Percentiles rank a stretch among this genome's conserved stretches.
phyloP scores from a whole-genome alignment of 2,113 vertebrate species.

The Cyphomyrus plagiostoma region DNA sequence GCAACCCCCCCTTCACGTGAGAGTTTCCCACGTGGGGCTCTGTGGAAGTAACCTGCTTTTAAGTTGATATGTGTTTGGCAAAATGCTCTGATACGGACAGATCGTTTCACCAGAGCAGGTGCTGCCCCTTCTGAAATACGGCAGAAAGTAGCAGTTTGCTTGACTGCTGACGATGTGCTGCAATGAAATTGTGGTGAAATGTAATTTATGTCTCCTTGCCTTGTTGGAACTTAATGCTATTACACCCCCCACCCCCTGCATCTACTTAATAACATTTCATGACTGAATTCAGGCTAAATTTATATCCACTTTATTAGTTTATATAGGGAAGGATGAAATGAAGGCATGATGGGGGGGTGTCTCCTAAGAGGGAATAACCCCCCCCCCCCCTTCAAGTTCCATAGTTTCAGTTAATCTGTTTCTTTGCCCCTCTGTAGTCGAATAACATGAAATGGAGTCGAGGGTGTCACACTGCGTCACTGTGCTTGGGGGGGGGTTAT shows the following conservation, averaged over 20 bases:
- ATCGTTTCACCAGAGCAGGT: background rate
- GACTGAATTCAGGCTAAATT: background rate
- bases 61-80: background rate
- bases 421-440: background rate
- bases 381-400: background rate
- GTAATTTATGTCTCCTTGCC: conserved; percentile 1
- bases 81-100: background rate
- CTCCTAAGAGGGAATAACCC: background rate
- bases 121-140: background rate
- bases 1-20: background rate
- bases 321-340: background rate
- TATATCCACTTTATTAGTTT: conserved; percentile 8
- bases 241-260: background rate
- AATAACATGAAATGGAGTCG: background rate
- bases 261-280: conserved; percentile 12
- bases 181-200: background rate
- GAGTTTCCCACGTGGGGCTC: background rate
- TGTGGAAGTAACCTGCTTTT: background rate
- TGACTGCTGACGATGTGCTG: background rate
- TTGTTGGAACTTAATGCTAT: background rate
- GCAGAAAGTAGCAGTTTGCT: background rate
- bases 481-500: background rate
- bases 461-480: background rate
- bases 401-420: background rate
- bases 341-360: background rate